A percentile compares a stretch with the other conserved stretches of the same genome.
Conservation (phyloP, 2,113 vertebrate genomes). For the Tragelaphus scriptus region DNA sequence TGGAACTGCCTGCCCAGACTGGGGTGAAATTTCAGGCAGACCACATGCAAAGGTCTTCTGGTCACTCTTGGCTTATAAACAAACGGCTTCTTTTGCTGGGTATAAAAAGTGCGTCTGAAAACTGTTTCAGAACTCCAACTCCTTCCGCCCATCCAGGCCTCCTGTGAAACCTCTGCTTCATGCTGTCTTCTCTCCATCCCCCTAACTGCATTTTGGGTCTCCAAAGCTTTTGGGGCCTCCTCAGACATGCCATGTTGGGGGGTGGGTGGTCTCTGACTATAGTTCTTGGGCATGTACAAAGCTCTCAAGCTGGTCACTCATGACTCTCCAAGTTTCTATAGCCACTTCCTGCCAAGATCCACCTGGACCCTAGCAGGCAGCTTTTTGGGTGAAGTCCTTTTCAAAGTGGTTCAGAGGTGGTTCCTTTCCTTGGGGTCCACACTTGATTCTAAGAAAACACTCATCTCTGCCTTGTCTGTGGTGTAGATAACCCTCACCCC, state of each 20-base stretch:
- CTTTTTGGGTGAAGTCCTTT: neutral
- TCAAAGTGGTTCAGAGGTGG: neutral
- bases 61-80: neutral
- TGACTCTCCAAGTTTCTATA: neutral
- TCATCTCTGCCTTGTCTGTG: neutral
- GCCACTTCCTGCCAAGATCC: neutral
- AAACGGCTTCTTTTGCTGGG: neutral
- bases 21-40: neutral
- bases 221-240: neutral
- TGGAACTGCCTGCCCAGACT: neutral
- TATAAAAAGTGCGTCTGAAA: neutral
- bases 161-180: neutral
- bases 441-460: neutral
- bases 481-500: neutral
- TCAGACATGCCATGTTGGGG: neutral
- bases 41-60: neutral
- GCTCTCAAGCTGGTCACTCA: neutral
- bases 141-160: neutral
- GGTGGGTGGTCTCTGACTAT: neutral
- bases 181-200: neutral
- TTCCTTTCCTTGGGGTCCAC: neutral
- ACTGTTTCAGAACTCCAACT: neutral
- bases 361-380: neutral
- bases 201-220: neutral
- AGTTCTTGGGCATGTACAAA: neutral